Evolutionary conservation across 1,140 invertebrate species (phyloP).

Genomic region (Zaprionus camerounensis): DNA sequence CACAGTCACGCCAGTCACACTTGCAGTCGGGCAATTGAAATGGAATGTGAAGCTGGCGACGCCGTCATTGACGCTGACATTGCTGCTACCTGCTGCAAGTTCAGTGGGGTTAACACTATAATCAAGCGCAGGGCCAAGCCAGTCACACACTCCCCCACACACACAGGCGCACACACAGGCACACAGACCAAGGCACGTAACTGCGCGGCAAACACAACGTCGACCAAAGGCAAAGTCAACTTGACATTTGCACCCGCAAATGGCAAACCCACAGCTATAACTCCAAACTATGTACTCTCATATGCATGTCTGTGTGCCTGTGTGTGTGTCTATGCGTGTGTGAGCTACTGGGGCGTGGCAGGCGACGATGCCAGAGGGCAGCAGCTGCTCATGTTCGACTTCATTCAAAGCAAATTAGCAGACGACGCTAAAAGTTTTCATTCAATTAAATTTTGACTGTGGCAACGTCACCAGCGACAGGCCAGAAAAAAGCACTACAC

Average conservation of each 20-base stretch:
- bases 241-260: constrained; percentile 80
- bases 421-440: constrained; percentile 73
- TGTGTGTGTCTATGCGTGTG: constrained; percentile 3
- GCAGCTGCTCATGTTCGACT: constrained; percentile 66
- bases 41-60: constrained; percentile 36
- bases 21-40: constrained; percentile 56
- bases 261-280: constrained; percentile 62
- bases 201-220: constrained; percentile 52
- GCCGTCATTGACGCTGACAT: constrained; percentile 36
- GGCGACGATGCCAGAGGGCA: constrained; percentile 2
- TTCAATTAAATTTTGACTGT: constrained; percentile 75
- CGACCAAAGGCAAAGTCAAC: constrained; percentile 71
- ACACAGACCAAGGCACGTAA: constrained; percentile 44
- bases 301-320: constrained; percentile 30
- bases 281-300: constrained; percentile 49
- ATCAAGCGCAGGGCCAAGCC: constrained; percentile 61
- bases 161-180: constrained; percentile 7
- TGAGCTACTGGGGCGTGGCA: constrained; percentile 6
- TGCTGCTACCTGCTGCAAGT: constrained; percentile 69
- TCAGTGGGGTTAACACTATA: constrained; percentile 79
- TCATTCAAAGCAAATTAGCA: constrained; percentile 81
- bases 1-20: constrained; percentile 1
- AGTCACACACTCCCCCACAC: constrained; percentile 54
- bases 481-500: constrained; percentile 36
- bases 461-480: constrained; percentile 2